Percentiles rank a stretch among this genome's conserved stretches.
These are phyloP conservation scores for Coranthus polyacanthus DNA, from an alignment of 2,797 vertebrate genomes.

Conservation along the genomic window DNA sequence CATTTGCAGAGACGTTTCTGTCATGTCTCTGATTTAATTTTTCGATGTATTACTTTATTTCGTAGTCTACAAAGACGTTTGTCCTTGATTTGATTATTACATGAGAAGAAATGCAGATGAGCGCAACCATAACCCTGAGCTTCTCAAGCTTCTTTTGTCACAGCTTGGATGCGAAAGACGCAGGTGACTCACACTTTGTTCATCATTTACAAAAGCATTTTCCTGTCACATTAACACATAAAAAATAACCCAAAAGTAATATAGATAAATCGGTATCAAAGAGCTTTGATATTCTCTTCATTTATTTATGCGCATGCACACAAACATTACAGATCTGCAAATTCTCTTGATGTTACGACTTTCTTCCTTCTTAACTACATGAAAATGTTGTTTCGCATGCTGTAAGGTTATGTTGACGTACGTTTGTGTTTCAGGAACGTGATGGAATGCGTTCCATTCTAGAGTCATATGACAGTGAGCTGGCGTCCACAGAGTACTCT, in stretches of 20 bases:
- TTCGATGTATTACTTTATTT: slow-evolving; percentile 33
- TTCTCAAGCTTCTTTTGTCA: slow-evolving; percentile 21
- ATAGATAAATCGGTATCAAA: slow-evolving; percentile 14
- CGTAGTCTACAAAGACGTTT: slow-evolving; percentile 35
- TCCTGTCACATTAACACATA: slow-evolving; percentile 38
- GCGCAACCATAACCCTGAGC: slow-evolving; percentile 27
- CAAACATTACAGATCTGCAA: neutral
- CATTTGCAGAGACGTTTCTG: slow-evolving; percentile 43
- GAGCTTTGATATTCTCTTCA: slow-evolving; percentile 15
- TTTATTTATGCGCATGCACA: slow-evolving; percentile 15
- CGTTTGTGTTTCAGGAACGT: slow-evolving; percentile 86
- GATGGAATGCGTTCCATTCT: slow-evolving; percentile 95
- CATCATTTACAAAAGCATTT: slow-evolving; percentile 50
- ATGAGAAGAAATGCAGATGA: slow-evolving; percentile 25
- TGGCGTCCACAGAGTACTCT: slow-evolving; percentile 88
- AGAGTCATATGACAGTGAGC: slow-evolving; percentile 93
- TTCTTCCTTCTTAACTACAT: neutral
- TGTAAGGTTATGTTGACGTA: neutral
- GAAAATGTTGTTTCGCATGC: neutral
- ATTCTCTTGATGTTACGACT: slow-evolving; percentile 12
- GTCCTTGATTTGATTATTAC: slow-evolving; percentile 56
- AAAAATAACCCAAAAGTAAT: slow-evolving; percentile 9
- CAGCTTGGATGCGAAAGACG: slow-evolving; percentile 6
- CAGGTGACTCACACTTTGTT: slow-evolving; percentile 46
- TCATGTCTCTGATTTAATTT: slow-evolving; percentile 31